Percentiles rank a stretch among this genome's conserved stretches.
These are phyloP conservation scores for Mustela lutreola DNA, from an alignment of 2,113 vertebrate genomes.

Conservation along the genomic window DNA sequence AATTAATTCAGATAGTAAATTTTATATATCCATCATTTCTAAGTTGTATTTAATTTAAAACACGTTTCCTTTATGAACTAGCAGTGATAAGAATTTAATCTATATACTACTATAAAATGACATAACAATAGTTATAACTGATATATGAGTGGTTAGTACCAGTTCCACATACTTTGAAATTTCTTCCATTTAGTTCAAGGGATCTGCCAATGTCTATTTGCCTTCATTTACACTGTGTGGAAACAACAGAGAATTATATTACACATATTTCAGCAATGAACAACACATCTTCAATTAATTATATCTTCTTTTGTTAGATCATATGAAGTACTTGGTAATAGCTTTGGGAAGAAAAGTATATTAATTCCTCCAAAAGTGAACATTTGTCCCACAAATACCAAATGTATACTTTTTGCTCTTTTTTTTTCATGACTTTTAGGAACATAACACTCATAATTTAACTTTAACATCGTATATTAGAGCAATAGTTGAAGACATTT, in stretches of 20 bases:
- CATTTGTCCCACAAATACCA: background rate
- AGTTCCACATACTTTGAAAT: background rate
- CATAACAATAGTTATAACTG: background rate
- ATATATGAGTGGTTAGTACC: background rate
- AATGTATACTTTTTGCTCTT: background rate
- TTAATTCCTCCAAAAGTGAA: background rate
- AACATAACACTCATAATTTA: background rate
- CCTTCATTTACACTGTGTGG: background rate
- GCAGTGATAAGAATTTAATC: background rate
- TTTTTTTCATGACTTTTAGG: background rate
- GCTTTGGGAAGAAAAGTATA: background rate
- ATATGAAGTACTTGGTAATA: background rate
- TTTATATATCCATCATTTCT: background rate
- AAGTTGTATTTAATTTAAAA: background rate
- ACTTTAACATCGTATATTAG: background rate
- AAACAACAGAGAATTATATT: background rate
- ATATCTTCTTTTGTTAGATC: background rate
- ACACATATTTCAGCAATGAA: background rate
- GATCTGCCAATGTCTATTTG: background rate
- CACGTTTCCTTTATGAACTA: background rate
- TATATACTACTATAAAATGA: background rate
- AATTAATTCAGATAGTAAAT: background rate
- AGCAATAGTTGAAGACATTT: background rate
- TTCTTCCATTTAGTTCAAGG: background rate
- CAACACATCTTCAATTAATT: background rate